Base-by-base conservation (phyloP, 2,113 vertebrate species). In the Python bivittatus region DNA sequence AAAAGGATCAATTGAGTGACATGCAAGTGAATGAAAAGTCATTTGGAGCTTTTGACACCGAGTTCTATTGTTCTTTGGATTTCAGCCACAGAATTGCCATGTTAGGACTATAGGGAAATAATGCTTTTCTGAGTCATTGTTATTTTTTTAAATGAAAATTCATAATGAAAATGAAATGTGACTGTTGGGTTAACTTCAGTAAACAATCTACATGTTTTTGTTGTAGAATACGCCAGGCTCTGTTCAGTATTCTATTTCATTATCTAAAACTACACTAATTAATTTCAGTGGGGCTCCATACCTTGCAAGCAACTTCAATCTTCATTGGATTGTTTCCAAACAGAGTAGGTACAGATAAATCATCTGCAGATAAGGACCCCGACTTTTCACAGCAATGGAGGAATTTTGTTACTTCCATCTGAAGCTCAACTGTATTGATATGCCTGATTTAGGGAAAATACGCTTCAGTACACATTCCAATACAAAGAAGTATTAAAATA, bases 331-430 rank as follows among this genome's bases (percentile, higher is more conserved):
- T 98, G 84, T 98, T 98, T 96, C 98, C 99, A 93, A 99, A 99
- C 60, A 99, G 98, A 0, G 98, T 99, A 52, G 99, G 98, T 0
- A 98, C 98, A 25, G 97, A 94, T 25, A 93, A 95, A 89, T 96
- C 91, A 33, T 96, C 92, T 57, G 95, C 83, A 54, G 97, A 97
- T 83, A 98, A 97, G 29, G 97, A 94, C 56, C 98, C 96, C 4
- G 97, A 97, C 52, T 96, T 98, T 96, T 99, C 99, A 84, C 99
- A 99, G 33, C 97, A 98, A 92, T 99, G 98, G 79, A 99, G 97
- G 96, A 99, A 99, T 83, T 98, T 98, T 15, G 99, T 99, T 93
- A 99, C 99, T 96, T 99, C 99, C 98, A 99, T 98, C 96, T 99
- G 99, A 86, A 99, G 98, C 97, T 99, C 99, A 61, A 99, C 98